Evolutionary conservation across 1,140 invertebrate genomes (phyloP), one percentile per base, ranked within the genome.

Genomic region (Rhizoglyphus robini): DNA sequence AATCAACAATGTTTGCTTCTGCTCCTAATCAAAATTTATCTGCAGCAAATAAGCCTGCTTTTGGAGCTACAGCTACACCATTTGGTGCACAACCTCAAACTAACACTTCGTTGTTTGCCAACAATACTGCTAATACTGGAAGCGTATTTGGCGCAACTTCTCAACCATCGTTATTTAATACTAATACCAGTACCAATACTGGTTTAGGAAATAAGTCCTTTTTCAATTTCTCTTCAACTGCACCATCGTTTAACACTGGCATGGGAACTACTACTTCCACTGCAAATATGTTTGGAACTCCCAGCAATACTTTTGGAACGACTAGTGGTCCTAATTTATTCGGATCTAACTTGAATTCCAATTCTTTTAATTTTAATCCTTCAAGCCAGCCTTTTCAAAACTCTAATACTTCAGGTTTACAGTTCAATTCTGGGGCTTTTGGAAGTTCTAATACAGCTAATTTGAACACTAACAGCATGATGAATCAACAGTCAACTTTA

Each of bases 151-250:
- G 72, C 68, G 71, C 70, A 27, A 76, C 34, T 27, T 65, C 68
- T n/a, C 65, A 61, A 27, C 59, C 59, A 41, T 61, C 59, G 41
- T 18, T 60, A n/a, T 77, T 78, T 69, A 75, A 75, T 71, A 69
- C 70, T 46, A 65, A 47, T 29, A 63, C 65, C 34, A 57, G 38
- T 11, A 65, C 27, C n/a, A 29, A 3, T 34, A 60, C 34, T 60
- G 58, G 58, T 34, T 31, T n/a, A 18, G 31, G 23, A 3, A 32
- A 15, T 15, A 32, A 20, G 41, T 25, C 31, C 5, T 25, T 18
- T 5, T 36, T 32, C 3, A 61, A 51, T 41, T 51, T 48, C 30
- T 13, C 30, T 31, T 47, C 57, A 18, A 36, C 20, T 48, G 15
- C 30, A 4, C 15, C 29, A n/a, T 3, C 36, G 36, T 25, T 51